Conservation (phyloP, 2,888 invertebrate genomes). For the Nebria salina region DNA sequence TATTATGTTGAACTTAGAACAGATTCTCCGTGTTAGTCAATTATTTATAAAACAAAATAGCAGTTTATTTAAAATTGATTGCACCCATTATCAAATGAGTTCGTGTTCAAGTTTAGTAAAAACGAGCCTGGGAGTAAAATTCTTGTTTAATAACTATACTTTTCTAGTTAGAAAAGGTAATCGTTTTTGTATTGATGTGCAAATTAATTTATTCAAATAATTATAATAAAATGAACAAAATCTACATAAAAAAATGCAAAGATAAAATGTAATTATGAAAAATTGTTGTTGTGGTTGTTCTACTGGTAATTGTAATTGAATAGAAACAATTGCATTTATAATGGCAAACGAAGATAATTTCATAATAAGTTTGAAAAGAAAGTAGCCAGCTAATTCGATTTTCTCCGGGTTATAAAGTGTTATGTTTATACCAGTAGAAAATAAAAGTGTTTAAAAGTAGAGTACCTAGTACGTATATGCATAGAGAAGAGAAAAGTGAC, state of each 20-base stretch:
- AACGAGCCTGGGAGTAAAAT: background rate
- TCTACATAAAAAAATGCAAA: background rate
- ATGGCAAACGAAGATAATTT: background rate
- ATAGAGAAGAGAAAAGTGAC: slow-evolving; percentile 24
- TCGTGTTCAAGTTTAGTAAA: background rate
- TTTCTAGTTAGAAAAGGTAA: background rate
- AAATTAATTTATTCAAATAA: background rate
- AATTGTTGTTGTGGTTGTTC: background rate
- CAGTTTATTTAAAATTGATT: background rate
- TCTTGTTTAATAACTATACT: background rate
- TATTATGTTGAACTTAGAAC: no score
- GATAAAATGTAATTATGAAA: background rate
- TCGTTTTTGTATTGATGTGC: background rate
- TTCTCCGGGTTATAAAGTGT: slow-evolving; percentile 1
- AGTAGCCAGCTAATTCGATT: background rate
- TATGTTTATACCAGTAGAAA: slow-evolving; percentile 27
- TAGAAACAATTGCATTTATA: background rate
- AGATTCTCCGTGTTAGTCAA: background rate
- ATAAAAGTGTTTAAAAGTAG: slow-evolving; percentile 45
- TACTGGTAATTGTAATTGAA: background rate
- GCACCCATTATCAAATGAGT: background rate
- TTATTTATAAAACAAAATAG: background rate
- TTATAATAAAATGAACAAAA: background rate
- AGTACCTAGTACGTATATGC: slow-evolving; percentile 12
- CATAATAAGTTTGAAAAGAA: background rate